A percentile compares a stretch with the other conserved stretches of the same genome.
Evolutionary conservation across 2,888 invertebrate genomes (phyloP).

Genomic region (Caenorhabditis doughertyi): DNA sequence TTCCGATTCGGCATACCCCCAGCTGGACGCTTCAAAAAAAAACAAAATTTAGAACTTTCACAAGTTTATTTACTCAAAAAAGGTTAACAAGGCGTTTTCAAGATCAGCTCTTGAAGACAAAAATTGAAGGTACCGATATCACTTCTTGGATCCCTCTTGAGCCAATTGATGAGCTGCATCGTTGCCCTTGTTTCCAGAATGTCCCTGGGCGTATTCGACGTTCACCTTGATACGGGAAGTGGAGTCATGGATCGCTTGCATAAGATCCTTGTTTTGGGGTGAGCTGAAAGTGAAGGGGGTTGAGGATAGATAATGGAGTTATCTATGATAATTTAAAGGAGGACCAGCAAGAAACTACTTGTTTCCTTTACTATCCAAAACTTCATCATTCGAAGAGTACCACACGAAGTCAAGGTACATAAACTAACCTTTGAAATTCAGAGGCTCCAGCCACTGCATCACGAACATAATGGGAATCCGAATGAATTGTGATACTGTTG

Average conservation of each 20-base stretch:
- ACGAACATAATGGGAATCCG: not conserved
- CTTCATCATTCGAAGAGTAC: too few relatives aligned
- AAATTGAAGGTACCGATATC: not conserved
- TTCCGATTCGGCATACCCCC: too few relatives aligned
- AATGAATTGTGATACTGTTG: not conserved
- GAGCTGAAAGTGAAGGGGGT: not conserved
- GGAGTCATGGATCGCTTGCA: not conserved
- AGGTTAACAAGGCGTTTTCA: too few relatives aligned
- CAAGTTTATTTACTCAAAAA: too few relatives aligned
- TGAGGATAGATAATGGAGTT: too few relatives aligned
- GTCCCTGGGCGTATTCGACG: not conserved
- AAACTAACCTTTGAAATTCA: constrained; percentile 11
- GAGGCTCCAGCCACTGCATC: not conserved
- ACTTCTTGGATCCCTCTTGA: not conserved
- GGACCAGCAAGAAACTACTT: too few relatives aligned
- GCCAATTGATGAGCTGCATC: not conserved
- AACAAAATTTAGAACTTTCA: too few relatives aligned
- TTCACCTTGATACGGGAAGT: not conserved
- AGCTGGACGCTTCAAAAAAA: too few relatives aligned
- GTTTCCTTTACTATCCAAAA: too few relatives aligned
- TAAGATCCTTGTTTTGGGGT: not conserved
- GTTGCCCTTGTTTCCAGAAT: not conserved
- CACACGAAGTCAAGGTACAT: not conserved
- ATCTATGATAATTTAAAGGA: too few relatives aligned
- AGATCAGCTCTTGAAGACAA: not conserved